A percentile compares a stretch with the other conserved stretches of the same genome.
Evolutionary conservation across 2,888 invertebrate genomes (phyloP).

Genomic region (Proisotoma minuta): DNA sequence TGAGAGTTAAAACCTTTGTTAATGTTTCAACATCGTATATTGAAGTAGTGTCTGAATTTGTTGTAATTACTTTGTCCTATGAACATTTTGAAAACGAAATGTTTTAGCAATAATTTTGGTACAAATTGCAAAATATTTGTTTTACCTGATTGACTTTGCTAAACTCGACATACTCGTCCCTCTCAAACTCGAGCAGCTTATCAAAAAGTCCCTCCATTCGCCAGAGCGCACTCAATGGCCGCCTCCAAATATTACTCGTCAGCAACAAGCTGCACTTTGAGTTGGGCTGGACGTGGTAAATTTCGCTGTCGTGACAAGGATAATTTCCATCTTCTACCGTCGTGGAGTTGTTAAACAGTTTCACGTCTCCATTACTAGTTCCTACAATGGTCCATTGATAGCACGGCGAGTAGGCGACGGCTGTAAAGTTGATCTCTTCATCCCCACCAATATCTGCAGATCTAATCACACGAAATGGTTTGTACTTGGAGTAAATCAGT

Average conservation of each 20-base stretch:
- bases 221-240: conserved; percentile 78
- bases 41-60: conserved; percentile 39
- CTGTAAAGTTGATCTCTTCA: conserved; percentile 59
- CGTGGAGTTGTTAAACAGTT: conserved; percentile 79
- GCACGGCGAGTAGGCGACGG: conserved; percentile 63
- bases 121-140: no score
- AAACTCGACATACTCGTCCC: conserved; percentile 88
- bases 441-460: conserved; percentile 22
- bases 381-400: conserved; percentile 73
- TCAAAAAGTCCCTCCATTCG: conserved; percentile 54
- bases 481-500: conserved; percentile 76
- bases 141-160: conserved; percentile 78
- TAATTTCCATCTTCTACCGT: conserved; percentile 69
- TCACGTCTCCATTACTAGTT: conserved; percentile 84
- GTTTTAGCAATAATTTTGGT: no score
- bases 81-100: no score
- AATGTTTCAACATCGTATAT: conserved; percentile 84
- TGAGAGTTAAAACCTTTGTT: conserved; percentile 65
- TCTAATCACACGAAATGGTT: conserved; percentile 57
- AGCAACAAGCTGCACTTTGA: conserved; percentile 73
- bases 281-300: conserved; percentile 72
- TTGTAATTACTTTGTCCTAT: conserved; percentile 42
- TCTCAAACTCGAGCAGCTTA: conserved; percentile 52
- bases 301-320: conserved; percentile 79
- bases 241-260: conserved; percentile 79